A percentile compares a stretch with the other conserved stretches of the same genome.
These are phyloP conservation scores for Sparidentex hasta DNA, from an alignment of 2,797 vertebrate genomes.

Conservation along the genomic window DNA sequence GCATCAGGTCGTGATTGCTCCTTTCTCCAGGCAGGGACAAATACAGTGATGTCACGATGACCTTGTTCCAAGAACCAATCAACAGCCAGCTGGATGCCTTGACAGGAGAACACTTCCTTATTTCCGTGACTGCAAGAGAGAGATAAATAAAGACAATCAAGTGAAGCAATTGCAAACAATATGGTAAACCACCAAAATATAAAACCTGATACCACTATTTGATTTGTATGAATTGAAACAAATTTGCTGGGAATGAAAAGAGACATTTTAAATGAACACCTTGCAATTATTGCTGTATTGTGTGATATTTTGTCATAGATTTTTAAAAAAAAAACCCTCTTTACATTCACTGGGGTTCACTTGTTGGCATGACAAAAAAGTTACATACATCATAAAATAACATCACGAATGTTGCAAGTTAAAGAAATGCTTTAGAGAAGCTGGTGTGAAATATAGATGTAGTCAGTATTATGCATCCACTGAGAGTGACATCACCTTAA, in stretches of 20 bases:
- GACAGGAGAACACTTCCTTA: slow-evolving; percentile 97
- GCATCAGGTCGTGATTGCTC: slow-evolving; percentile 96
- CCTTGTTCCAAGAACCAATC: slow-evolving; percentile 96
- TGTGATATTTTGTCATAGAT: slow-evolving; percentile 31
- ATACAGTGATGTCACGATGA: slow-evolving; percentile 94
- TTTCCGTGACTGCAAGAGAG: slow-evolving; percentile 92
- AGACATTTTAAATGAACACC: too few relatives aligned
- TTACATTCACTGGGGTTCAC: too few relatives aligned
- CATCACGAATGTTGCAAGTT: slow-evolving; percentile 33
- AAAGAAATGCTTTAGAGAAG: slow-evolving; percentile 41
- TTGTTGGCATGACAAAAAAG: too few relatives aligned
- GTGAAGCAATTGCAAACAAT: slow-evolving; percentile 6
- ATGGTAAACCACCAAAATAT: neutral
- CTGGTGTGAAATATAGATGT: slow-evolving; percentile 10
- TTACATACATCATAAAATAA: slow-evolving; percentile 38
- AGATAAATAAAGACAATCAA: neutral
- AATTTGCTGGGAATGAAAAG: neutral
- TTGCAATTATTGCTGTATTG: slow-evolving; percentile 1
- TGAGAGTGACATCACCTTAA: neutral
- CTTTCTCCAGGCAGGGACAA: slow-evolving; percentile 96
- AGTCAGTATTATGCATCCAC: neutral
- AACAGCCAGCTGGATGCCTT: slow-evolving; percentile 95
- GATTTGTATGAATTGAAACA: neutral
- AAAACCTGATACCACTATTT: neutral
- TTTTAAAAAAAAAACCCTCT: too few relatives aligned